A percentile compares a stretch with the other conserved stretches of the same genome.
phyloP scores from a whole-genome alignment of 2,113 vertebrate genomes.

The Xyrauchen texanus region DNA sequence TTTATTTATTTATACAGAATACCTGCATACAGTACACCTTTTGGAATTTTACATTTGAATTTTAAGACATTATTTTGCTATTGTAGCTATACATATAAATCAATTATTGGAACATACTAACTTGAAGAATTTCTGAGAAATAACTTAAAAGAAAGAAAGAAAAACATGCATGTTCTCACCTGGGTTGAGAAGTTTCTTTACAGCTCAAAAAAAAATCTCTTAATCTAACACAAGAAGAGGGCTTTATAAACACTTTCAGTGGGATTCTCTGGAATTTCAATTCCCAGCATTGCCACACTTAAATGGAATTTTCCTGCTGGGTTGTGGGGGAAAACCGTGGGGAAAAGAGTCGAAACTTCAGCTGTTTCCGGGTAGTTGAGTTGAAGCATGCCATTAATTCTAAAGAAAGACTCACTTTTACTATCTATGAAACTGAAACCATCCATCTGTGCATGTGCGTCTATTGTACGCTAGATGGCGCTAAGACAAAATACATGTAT shows the following conservation, averaged over 20 bases:
- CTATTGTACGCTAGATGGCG: not conserved
- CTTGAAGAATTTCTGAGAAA: no score
- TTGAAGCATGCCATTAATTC: not conserved
- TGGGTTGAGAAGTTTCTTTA: not conserved
- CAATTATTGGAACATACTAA: no score
- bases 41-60: no score
- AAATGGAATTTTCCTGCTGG: not conserved
- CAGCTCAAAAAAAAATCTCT: not conserved
- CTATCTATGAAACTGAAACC: not conserved
- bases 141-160: no score
- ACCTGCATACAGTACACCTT: no score
- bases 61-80: no score
- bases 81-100: no score
- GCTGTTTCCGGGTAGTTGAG: not conserved
- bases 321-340: not conserved
- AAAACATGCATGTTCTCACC: no score
- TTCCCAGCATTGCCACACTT: not conserved
- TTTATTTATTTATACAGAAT: no score
- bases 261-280: not conserved
- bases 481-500: not conserved
- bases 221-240: no score
- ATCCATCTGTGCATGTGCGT: not conserved
- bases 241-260: not conserved
- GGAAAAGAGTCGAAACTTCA: not conserved
- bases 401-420: not conserved